Evolutionary conservation across 2,113 vertebrate species (phyloP).

Genomic region (Perognathus longimembris): DNA sequence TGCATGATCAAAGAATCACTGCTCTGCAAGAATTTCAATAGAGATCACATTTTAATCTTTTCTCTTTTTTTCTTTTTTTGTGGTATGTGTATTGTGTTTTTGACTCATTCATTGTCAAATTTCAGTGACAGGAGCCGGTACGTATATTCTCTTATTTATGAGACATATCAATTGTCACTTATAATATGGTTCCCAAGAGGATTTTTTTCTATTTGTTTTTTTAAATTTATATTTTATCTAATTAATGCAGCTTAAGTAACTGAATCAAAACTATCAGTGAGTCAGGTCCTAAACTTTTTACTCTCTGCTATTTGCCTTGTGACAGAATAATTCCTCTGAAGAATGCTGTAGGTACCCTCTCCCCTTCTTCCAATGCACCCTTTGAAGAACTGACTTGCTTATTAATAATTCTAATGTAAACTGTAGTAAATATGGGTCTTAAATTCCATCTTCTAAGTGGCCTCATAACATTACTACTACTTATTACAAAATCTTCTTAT

Average conservation of each 20-base stretch:
- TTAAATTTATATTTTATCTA: neutral
- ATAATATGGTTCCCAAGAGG: neutral
- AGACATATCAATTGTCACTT: neutral
- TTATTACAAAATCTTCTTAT: neutral
- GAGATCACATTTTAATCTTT: neutral
- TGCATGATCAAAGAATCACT: neutral
- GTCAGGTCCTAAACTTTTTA: neutral
- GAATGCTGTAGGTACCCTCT: neutral
- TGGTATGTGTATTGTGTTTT: neutral
- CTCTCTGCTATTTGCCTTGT: neutral
- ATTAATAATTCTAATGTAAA: neutral
- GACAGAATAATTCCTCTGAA: neutral
- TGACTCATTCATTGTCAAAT: neutral
- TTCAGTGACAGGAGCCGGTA: neutral
- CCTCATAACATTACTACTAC: neutral
- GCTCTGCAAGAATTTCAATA: neutral
- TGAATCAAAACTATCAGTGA: neutral
- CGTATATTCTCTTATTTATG: neutral
- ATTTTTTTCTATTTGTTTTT: conserved; percentile 1
- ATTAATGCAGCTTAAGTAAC: neutral
- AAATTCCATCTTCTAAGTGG: neutral
- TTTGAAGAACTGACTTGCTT: neutral
- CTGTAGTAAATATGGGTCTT: neutral
- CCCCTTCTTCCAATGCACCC: neutral
- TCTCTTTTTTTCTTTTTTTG: neutral